phyloP scores from a whole-genome alignment of 2,797 vertebrate genomes.

The Champsocephalus esox region DNA sequence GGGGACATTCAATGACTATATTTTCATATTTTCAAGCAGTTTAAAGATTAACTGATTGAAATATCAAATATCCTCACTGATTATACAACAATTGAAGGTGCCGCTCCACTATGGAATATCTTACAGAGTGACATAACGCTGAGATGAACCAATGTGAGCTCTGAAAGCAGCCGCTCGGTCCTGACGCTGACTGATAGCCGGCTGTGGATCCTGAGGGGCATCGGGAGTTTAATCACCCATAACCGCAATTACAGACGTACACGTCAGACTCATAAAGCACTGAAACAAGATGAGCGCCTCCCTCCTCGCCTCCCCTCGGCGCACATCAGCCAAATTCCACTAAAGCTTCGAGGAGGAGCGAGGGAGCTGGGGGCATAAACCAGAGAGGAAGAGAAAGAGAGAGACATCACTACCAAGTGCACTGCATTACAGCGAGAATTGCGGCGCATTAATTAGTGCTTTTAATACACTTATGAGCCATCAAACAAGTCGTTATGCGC shows the following conservation, averaged over 20 bases:
- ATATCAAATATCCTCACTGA: background rate
- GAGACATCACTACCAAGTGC: constrained; percentile 50
- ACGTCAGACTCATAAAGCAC: constrained; percentile 88
- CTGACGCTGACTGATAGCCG: constrained; percentile 83
- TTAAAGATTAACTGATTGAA: constrained; percentile 8
- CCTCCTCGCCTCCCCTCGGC: constrained; percentile 66
- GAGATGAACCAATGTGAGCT: constrained; percentile 61
- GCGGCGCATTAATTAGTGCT: constrained; percentile 72
- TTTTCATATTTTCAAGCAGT: background rate
- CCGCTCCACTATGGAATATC: background rate
- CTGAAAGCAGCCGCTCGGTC: constrained; percentile 34
- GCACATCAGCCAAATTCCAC: constrained; percentile 82
- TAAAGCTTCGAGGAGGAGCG: constrained; percentile 77
- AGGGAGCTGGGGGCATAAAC: constrained; percentile 65
- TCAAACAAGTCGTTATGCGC: constrained; percentile 67
- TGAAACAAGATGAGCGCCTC: constrained; percentile 86
- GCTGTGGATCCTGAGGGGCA: constrained; percentile 85
- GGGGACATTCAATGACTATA: too few relatives aligned
- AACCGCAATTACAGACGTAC: constrained; percentile 88
- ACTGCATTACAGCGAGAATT: constrained; percentile 60
- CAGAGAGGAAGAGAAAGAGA: constrained; percentile 44
- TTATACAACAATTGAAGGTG: background rate
- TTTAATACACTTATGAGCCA: constrained; percentile 73
- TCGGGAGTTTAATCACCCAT: constrained; percentile 90
- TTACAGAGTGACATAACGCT: constrained; percentile 26